phyloP scores from a whole-genome alignment of 2,113 vertebrate genomes.

The Equus przewalskii region DNA sequence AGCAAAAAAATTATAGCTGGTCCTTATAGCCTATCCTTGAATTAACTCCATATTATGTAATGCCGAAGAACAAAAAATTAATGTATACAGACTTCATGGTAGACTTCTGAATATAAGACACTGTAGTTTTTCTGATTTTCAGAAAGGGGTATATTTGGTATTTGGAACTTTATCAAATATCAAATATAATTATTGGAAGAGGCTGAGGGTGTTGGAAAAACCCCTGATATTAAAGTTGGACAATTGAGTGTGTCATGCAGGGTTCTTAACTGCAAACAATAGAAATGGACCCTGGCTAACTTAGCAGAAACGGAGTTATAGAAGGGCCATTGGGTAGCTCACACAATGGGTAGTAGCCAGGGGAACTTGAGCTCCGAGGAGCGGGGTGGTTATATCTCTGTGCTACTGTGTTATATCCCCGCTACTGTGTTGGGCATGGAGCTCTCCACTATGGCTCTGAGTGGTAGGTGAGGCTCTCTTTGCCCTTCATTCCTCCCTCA shows the following conservation, averaged over 20 bases:
- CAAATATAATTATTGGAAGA: constrained; percentile 26
- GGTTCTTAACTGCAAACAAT: not conserved
- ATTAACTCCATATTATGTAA: not conserved
- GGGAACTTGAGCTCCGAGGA: not conserved
- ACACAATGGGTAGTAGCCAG: not conserved
- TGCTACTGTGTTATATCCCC: too few species aligned
- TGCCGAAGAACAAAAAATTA: constrained; percentile 7
- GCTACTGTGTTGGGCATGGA: not conserved
- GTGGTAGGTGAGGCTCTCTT: not conserved
- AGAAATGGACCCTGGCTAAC: not conserved
- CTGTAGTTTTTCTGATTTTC: not conserved
- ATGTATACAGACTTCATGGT: not conserved
- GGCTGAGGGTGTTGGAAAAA: not conserved
- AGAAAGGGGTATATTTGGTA: not conserved
- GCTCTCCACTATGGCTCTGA: not conserved
- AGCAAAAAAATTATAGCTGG: not conserved
- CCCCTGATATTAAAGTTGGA: not conserved
- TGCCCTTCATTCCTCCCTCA: not conserved
- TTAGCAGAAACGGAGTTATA: not conserved
- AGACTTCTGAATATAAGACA: not conserved
- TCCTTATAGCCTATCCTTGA: not conserved
- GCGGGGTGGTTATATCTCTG: not conserved
- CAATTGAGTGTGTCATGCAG: not conserved
- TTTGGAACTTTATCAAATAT: not conserved
- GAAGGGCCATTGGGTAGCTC: not conserved